Evolutionary conservation across 2,888 invertebrate species (phyloP), one percentile per base, ranked within the genome.

Genomic region (Trissoscelio sp.): DNA sequence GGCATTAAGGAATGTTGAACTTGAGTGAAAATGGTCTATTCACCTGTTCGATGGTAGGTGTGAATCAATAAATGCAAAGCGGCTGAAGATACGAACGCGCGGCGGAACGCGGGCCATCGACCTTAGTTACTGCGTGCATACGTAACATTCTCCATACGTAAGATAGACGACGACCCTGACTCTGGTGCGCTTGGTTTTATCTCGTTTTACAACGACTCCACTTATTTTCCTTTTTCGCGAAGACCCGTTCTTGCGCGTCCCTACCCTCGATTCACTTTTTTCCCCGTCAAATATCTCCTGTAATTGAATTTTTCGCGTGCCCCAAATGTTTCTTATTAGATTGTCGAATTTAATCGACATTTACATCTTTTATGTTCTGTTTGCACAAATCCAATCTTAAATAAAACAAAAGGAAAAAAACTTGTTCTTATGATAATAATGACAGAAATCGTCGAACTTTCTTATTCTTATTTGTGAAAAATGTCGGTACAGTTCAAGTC

Each of bases 61-160:
- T 58, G 62, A 80, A 74, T 80, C 74, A 62, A 80, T 74, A 80
- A 80, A 62, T 62, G 74, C 74, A 69, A 74, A 74, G 74, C 69
- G 74, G 42, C 78, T 44, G 55, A 60, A 72, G 70, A 73, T 60
- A 60, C 67, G 53, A 66, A 62, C 73, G 74, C 72, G 28, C 74
- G 42, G 57, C 55, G 28, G 62, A 60, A 34, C 72, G 31, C 58
- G 67, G 79, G 67, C 79, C 74, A 69, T 74, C 74, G 74, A 74
- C 79, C 74, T 74, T 69, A 62, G 74, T 79, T 69, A 69, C 69
- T 53, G 79, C 74, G 74, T 64, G 80, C 80, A 75, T 80, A 75
- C 80, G 75, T 80, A 75, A 80, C 80, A 80, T 80, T 74, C 80
- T 80, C 74, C 70, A 74, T 80, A 80, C 74, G 80, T 64, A 70